A percentile compares a stretch with the other conserved stretches of the same genome.
phyloP scores from a whole-genome alignment of 2,797 vertebrate species.

The Premnoplex brunnescens region DNA sequence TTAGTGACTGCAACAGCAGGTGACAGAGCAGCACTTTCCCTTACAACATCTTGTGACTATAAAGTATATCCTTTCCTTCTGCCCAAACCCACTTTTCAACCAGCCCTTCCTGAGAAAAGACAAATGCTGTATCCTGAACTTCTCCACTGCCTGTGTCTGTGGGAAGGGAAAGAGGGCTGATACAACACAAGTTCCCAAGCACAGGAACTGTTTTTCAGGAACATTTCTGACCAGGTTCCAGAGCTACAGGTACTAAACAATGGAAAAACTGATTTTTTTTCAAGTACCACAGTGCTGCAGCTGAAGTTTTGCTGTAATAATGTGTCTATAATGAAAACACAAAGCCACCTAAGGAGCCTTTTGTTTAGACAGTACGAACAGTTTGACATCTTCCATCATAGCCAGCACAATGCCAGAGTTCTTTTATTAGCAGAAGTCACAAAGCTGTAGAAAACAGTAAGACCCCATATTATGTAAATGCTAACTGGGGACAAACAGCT shows the following conservation, averaged over 20 bases:
- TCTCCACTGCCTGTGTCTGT: neutral
- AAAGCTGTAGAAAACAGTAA: conserved; percentile 31
- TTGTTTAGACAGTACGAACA: conserved; percentile 18
- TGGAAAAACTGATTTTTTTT: neutral
- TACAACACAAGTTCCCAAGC: neutral
- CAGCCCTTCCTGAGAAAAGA: neutral
- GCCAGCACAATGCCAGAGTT: conserved; percentile 2
- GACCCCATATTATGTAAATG: conserved; percentile 10
- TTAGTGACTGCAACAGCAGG: conserved; percentile 48
- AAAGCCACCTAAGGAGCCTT: neutral
- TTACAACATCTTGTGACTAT: neutral
- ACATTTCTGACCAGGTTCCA: neutral
- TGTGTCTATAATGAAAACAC: neutral
- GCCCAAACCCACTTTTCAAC: neutral
- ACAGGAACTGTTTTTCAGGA: neutral
- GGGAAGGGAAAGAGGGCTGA: neutral
- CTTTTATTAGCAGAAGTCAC: conserved; percentile 5
- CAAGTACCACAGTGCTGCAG: neutral
- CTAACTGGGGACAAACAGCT: conserved; percentile 32
- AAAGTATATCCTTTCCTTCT: neutral
- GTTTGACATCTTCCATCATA: conserved; percentile 13
- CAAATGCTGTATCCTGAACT: neutral
- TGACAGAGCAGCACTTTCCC: neutral
- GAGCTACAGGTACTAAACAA: neutral
- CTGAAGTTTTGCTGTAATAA: neutral